A percentile compares a stretch with the other conserved stretches of the same genome.
These are phyloP conservation scores for Psococerastis gibbosa DNA, from an alignment of 2,888 invertebrate genomes.

Conservation along the genomic window DNA sequence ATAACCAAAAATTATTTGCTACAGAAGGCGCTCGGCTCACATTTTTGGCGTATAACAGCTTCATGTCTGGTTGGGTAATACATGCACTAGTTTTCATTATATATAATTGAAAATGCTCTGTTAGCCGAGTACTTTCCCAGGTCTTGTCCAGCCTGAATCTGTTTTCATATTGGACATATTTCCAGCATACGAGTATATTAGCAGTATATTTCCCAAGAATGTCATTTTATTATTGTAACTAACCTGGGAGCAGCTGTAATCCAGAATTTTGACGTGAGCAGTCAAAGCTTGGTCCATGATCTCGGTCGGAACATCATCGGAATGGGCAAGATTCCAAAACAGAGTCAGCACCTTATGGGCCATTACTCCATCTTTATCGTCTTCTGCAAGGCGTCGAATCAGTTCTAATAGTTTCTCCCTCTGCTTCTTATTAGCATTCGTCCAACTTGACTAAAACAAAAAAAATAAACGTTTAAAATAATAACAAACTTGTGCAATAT, in stretches of 20 bases:
- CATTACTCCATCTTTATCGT: conserved; percentile 98
- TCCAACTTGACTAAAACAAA: conserved; percentile 61
- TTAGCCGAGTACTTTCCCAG: too few relatives aligned
- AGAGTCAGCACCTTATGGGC: conserved; percentile 87
- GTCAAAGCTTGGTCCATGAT: conserved; percentile 92
- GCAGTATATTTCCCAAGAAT: neutral
- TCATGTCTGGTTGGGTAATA: too few relatives aligned
- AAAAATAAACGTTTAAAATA: too few relatives aligned
- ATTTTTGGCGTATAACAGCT: too few relatives aligned
- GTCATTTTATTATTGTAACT: too few relatives aligned
- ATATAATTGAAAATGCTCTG: too few relatives aligned
- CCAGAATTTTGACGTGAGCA: conserved; percentile 91
- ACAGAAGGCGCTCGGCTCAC: too few relatives aligned
- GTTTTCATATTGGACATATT: too few relatives aligned
- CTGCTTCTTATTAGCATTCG: conserved; percentile 87
- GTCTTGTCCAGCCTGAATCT: too few relatives aligned
- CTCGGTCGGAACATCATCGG: conserved; percentile 89
- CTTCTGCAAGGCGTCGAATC: conserved; percentile 86
- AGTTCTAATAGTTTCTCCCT: conserved; percentile 87
- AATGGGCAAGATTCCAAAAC: conserved; percentile 93
- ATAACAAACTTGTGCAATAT: too few relatives aligned
- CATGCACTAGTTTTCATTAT: too few relatives aligned
- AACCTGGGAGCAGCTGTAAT: conserved; percentile 88
- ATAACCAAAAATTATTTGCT: too few relatives aligned
- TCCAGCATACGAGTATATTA: neutral